phyloP scores from a whole-genome alignment of 2,888 invertebrate genomes.

The Lycaena phlaeas region DNA sequence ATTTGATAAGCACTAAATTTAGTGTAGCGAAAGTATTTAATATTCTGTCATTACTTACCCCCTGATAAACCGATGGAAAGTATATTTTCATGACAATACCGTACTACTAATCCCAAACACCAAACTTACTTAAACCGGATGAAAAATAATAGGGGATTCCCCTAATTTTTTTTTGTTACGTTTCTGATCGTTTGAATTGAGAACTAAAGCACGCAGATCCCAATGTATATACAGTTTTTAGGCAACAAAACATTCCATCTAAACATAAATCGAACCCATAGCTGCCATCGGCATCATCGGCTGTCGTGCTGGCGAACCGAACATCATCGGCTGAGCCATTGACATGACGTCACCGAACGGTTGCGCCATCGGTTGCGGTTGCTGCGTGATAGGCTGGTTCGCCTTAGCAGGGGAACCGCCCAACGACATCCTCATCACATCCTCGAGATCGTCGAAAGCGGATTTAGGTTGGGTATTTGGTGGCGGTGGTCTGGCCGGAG shows the following conservation, averaged over 20 bases:
- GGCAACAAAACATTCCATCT: conserved; percentile 32
- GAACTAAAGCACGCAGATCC: too few species aligned
- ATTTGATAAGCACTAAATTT: too few species aligned
- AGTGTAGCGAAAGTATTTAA: too few species aligned
- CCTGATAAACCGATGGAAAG: too few species aligned
- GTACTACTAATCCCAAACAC: too few species aligned
- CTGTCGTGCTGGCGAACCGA: conserved; percentile 58
- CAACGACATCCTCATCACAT: conserved; percentile 78
- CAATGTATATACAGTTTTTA: conserved; percentile 14
- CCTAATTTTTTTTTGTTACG: too few species aligned
- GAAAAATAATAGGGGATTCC: too few species aligned
- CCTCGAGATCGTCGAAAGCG: conserved; percentile 79
- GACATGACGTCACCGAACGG: conserved; percentile 52
- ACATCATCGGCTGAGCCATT: conserved; percentile 57
- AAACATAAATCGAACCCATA: conserved; percentile 60
- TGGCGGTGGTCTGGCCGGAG: conserved; percentile 70
- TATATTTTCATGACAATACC: too few species aligned
- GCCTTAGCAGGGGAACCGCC: conserved; percentile 75
- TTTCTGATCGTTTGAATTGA: too few species aligned
- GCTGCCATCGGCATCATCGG: conserved; percentile 66
- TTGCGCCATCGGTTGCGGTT: conserved; percentile 38
- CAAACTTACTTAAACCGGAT: too few species aligned
- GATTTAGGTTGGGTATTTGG: conserved; percentile 69
- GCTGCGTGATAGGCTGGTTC: conserved; percentile 43
- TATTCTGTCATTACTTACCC: too few species aligned